Percentiles rank a stretch among this genome's conserved stretches.
These are phyloP conservation scores for Eurystomus gularis DNA, from an alignment of 2,113 vertebrate species.

Conservation along the genomic window DNA sequence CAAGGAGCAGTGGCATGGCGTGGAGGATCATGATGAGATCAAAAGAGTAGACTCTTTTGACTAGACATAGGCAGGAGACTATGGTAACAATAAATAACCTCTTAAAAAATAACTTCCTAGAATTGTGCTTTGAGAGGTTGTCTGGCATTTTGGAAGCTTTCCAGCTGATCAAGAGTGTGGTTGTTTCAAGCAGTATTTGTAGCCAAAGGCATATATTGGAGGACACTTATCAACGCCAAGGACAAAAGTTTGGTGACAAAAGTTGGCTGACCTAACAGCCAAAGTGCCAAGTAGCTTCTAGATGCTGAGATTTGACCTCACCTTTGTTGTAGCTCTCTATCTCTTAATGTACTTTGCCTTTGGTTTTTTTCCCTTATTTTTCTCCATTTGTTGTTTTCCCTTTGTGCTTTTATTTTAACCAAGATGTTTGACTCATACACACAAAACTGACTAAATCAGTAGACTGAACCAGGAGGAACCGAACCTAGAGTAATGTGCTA, in stretches of 20 bases:
- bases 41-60: not conserved
- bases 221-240: not conserved
- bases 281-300: not conserved
- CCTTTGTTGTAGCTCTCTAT: not conserved
- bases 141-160: not conserved
- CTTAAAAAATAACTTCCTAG: not conserved
- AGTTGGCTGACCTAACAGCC: not conserved
- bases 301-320: not conserved
- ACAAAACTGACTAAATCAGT: not conserved
- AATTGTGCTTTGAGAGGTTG: not conserved
- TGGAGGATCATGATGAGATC: not conserved
- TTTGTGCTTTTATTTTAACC: not conserved
- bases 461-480: not conserved
- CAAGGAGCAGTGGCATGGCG: not conserved
- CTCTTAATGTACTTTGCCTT: not conserved
- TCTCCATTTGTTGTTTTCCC: not conserved
- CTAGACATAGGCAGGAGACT: not conserved
- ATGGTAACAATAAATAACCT: not conserved
- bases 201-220: not conserved
- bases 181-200: not conserved
- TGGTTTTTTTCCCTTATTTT: not conserved
- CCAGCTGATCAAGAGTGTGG: not conserved
- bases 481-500: not conserved
- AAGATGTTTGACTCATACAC: not conserved
- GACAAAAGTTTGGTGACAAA: not conserved